phyloP scores from a whole-genome alignment of 2,113 vertebrate genomes.

The Laticauda colubrina region DNA sequence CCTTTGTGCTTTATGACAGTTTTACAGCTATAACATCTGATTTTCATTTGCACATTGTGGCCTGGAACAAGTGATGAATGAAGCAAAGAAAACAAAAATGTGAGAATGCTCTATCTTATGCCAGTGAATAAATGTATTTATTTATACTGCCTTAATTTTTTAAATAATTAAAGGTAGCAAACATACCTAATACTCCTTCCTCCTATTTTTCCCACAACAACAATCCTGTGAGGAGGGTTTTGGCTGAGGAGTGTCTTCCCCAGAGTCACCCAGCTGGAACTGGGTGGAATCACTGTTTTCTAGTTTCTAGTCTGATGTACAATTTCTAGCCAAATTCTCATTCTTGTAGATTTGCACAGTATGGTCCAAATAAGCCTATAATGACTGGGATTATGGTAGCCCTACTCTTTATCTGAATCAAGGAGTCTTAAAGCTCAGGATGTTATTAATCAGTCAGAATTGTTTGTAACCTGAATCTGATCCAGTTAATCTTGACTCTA shows the following conservation, averaged over 20 bases:
- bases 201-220: background rate
- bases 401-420: background rate
- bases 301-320: background rate
- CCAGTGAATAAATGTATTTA: background rate
- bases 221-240: background rate
- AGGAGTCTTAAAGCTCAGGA: background rate
- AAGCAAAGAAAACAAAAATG: background rate
- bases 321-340: background rate
- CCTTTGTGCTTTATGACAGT: background rate
- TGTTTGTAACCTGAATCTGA: background rate
- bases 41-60: background rate
- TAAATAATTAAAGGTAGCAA: background rate
- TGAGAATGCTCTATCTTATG: background rate
- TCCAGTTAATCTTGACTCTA: background rate
- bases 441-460: background rate
- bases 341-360: background rate
- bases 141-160: background rate
- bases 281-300: background rate
- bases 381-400: background rate
- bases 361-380: background rate
- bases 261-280: background rate
- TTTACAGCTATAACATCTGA: background rate
- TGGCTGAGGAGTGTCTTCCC: background rate
- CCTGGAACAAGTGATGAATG: background rate
- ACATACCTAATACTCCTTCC: background rate